phyloP scores from a whole-genome alignment of 2,888 invertebrate genomes.

The Odontothrips loti region DNA sequence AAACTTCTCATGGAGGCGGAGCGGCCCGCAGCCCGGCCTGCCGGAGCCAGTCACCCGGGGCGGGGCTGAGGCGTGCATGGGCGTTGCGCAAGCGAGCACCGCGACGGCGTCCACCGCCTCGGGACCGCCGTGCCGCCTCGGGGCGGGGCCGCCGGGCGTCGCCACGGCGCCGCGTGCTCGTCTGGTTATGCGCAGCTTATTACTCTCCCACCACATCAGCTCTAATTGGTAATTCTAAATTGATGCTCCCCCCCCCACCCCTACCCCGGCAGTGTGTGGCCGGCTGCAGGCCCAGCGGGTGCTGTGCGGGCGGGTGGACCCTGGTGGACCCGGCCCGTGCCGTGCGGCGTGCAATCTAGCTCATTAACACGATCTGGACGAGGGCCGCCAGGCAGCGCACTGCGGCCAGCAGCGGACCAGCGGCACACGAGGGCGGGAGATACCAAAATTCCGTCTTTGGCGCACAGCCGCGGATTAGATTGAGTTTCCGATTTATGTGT shows the following conservation, averaged over 20 bases:
- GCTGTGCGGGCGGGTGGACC: not conserved
- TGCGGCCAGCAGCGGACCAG: not conserved
- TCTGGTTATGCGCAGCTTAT: slow-evolving; percentile 10
- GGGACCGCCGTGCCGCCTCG: too few relatives aligned
- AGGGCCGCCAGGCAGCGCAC: not conserved
- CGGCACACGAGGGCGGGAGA: too few relatives aligned
- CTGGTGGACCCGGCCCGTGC: not conserved
- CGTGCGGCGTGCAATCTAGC: not conserved
- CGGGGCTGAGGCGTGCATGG: not conserved
- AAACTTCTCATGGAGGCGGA: not conserved
- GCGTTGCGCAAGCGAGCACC: slow-evolving; percentile 8
- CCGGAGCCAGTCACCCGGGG: not conserved
- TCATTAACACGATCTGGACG: not conserved
- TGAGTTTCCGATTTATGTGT: too few relatives aligned
- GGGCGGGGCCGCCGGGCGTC: too few relatives aligned
- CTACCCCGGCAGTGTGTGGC: not conserved
- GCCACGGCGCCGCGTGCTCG: not conserved
- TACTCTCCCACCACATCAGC: not conserved
- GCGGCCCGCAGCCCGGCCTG: not conserved
- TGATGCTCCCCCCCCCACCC: slow-evolving; percentile 38
- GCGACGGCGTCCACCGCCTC: not conserved
- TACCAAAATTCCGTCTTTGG: too few relatives aligned
- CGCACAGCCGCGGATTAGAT: too few relatives aligned
- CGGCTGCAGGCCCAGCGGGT: not conserved
- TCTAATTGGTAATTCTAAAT: slow-evolving; percentile 20